phyloP scores from a whole-genome alignment of 2,797 vertebrate species.

The Mus spretus region DNA sequence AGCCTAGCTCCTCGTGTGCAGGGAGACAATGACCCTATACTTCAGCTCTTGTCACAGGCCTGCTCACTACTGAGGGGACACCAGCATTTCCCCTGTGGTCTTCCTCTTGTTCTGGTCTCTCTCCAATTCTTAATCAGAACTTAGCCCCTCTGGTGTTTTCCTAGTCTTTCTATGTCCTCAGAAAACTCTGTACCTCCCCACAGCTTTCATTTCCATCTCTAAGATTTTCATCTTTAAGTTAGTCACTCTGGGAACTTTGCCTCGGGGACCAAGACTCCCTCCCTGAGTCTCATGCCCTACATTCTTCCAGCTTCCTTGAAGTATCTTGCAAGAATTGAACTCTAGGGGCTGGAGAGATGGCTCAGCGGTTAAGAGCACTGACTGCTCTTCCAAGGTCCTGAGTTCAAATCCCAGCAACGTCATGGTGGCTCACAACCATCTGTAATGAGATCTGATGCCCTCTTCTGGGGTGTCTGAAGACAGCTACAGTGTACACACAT shows the following conservation, averaged over 20 bases:
- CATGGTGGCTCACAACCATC: too few species aligned
- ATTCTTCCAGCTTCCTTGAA: background rate
- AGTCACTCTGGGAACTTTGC: background rate
- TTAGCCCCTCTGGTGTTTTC: background rate
- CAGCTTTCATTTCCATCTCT: background rate
- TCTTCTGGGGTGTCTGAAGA: too few species aligned
- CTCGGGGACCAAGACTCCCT: background rate
- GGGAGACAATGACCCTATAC: background rate
- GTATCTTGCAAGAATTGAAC: background rate
- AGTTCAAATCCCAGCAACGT: too few species aligned
- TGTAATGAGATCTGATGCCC: too few species aligned
- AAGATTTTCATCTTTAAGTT: background rate
- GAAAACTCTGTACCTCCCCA: background rate
- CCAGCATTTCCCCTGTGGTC: background rate
- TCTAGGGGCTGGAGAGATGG: too few species aligned
- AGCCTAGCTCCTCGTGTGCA: background rate
- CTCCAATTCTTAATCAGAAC: background rate
- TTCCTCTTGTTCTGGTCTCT: background rate
- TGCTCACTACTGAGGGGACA: background rate
- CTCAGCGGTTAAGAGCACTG: too few species aligned
- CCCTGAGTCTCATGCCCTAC: background rate
- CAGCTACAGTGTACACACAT: too few species aligned
- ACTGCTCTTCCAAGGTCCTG: too few species aligned
- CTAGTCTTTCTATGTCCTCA: background rate
- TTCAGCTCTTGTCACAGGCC: background rate